Evolutionary conservation across 2,113 vertebrate genomes (phyloP).

Genomic region (Ageneiosus marmoratus): DNA sequence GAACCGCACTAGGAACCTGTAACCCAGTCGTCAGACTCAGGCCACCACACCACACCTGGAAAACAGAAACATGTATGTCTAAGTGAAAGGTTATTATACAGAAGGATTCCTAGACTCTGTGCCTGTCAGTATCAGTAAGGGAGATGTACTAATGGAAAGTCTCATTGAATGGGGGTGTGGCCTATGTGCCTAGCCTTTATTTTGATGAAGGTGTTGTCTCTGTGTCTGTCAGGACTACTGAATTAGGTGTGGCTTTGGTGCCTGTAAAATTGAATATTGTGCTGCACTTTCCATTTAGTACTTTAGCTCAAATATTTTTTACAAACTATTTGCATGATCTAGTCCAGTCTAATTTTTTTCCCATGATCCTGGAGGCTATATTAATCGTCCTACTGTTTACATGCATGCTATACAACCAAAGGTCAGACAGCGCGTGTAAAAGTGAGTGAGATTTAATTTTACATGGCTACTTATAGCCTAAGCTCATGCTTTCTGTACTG

Average conservation of each 20-base stretch:
- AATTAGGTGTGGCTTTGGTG: background rate
- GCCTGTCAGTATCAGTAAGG: background rate
- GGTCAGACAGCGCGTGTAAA: slow-evolving; percentile 10
- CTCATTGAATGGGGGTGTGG: background rate
- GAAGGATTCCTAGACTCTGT: background rate
- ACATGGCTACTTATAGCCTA: slow-evolving; percentile 32
- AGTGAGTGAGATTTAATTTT: slow-evolving; percentile 37
- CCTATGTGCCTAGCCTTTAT: background rate
- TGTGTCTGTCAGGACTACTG: background rate
- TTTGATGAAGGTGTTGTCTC: background rate
- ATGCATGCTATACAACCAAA: background rate
- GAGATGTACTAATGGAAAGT: background rate
- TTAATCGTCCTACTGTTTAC: background rate
- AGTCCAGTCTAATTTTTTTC: too few species aligned
- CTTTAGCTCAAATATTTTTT: background rate
- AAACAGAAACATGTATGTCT: slow-evolving; percentile 5
- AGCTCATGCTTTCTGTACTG: slow-evolving; percentile 2
- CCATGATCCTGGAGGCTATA: background rate
- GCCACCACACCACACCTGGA: slow-evolving; percentile 90
- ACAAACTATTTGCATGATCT: background rate
- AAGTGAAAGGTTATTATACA: background rate
- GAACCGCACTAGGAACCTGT: slow-evolving; percentile 88
- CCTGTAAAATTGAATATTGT: background rate
- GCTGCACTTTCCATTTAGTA: background rate
- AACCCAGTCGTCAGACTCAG: slow-evolving; percentile 83